Base-by-base conservation (phyloP, 2,113 vertebrate genomes). In the Archocentrus centrarchus region DNA sequence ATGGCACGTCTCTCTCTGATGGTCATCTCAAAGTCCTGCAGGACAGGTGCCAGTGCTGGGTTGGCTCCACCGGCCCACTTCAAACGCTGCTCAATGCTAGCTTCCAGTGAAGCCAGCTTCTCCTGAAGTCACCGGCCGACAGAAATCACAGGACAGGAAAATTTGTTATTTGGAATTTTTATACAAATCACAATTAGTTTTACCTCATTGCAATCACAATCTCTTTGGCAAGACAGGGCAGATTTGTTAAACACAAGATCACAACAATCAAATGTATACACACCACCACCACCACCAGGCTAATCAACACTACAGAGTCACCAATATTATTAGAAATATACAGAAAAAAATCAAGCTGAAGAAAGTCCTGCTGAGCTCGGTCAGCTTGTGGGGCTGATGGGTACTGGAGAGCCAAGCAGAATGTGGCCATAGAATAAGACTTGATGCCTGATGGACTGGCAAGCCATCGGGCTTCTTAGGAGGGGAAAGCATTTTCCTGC, bases 21-120 rank as follows among this genome's bases (percentile, higher is more conserved):
- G 44, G 98, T 99, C 91, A 97, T 96, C 95, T 99, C 98, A 93
- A 99, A 99, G 95, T 99, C 98, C 94, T 99, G 98, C 75, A 99
- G 95, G 37, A 99, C 98, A 0, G 98, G 98, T 4, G 98, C 97
- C 86, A 99, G 87, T 0, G 98, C 97, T 8, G 98, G 98, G 93
- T 99, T 99, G 55, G 98, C 98, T 2, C 98, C 98, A 11, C 98
- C 98, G 0, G 98, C 98, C 98, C 98, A 99, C 86, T 99, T 99
- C 59, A 99, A 95, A 81, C 98, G 97, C 89, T 99, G 98, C 89
- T 99, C 98, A 57, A 99, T 99, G 92, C 98, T 99, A 41, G 97
- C 97, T 96, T 99, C 98, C 59, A 99, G 96, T 6, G 97, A 90
- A 2, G 96, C 97, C 77, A 99, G 93, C 82, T 99, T 99, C 90